Base-by-base conservation (phyloP, 2,797 vertebrate genomes). In the Zenarchopterus dispar region DNA sequence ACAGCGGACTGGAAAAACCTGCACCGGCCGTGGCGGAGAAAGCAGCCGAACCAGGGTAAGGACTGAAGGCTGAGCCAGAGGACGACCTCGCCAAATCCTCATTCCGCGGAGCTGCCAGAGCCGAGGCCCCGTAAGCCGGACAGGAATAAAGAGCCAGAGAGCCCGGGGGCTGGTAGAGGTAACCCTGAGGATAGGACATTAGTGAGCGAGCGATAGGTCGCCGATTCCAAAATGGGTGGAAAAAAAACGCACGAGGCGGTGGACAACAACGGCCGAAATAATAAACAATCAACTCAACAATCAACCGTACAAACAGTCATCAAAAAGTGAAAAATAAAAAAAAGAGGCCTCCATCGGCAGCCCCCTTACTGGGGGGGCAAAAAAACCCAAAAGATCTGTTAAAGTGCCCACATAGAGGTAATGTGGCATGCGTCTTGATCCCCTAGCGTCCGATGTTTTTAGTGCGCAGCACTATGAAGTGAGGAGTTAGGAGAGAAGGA, bases 181-280 rank as follows among this genome's bases (percentile, higher is more conserved):
- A 99, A 95, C 97, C 97, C 96, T 99, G 97, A 95, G 97, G 97
- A 95, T 99, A 98, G 90, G 97, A 98, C 97, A 99, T 99, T 91
- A 93, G 94, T 93, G 89, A 83, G 81, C 62, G 72, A 71, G 73
- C 70, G 53, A 62, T 80, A 75, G 82, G 77, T 84, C 83, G 82
- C 82, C 75, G 87, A 81, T 86, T 85, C 89, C 86, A 88, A 84
- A 84, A 84, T 64, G 46, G 54, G 51, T 16, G 47, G 60, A 45
- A 39, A 75, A 75, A 62, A 51, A 76, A 67, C 80, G 81, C 84
- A 59, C 80, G 78, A 65, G 77, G 83, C 78, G 77, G 60, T 49
- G 56, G 64, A 74, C 41, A 77, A 70, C 63, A 64, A 59, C 56
- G 70, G 67, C 67, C 77, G 73, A 85, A 88, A 84, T 69, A 87